A percentile compares a stretch with the other conserved stretches of the same genome.
phyloP scores from a whole-genome alignment of 1,140 invertebrate genomes.

The Microplitis demolitor region DNA sequence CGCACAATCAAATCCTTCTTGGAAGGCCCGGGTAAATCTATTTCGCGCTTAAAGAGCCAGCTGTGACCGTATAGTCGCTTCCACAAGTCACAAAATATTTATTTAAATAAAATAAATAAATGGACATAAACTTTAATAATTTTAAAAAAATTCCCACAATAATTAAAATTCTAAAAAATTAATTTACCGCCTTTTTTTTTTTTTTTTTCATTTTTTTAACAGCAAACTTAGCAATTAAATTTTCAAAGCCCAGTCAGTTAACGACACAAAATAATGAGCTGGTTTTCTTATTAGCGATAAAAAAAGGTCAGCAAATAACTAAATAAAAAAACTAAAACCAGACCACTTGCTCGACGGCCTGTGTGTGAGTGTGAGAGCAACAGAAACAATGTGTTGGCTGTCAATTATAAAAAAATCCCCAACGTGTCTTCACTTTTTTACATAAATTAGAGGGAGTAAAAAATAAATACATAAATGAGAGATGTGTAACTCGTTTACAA shows the following conservation, averaged over 20 bases:
- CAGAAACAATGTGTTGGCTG: slow-evolving; percentile 38
- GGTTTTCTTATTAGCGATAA: neutral
- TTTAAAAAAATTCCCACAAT: no score
- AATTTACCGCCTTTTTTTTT: no score
- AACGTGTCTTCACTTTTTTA: neutral
- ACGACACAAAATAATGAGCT: slow-evolving; percentile 31
- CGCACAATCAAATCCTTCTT: slow-evolving; percentile 15
- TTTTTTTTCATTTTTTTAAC: no score
- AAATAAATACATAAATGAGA: slow-evolving; percentile 21
- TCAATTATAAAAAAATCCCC: slow-evolving; percentile 5
- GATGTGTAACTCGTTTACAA: slow-evolving; percentile 52
- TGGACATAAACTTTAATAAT: no score
- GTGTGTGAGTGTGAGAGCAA: slow-evolving; percentile 16
- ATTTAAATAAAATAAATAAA: slow-evolving; percentile 25
- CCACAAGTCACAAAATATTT: slow-evolving; percentile 34
- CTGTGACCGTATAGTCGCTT: no score
- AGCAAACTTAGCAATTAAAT: slow-evolving; percentile 33
- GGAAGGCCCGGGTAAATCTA: neutral
- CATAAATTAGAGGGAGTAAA: neutral
- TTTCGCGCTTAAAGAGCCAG: neutral
- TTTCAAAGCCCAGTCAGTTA: neutral
- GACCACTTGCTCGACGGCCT: neutral
- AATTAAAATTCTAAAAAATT: no score
- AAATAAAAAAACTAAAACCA: neutral
- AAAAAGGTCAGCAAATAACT: neutral